Percentiles rank a stretch among this genome's conserved stretches.
phyloP scores from a whole-genome alignment of 2,888 invertebrate species.

The Ptycholaimellus sp. region DNA sequence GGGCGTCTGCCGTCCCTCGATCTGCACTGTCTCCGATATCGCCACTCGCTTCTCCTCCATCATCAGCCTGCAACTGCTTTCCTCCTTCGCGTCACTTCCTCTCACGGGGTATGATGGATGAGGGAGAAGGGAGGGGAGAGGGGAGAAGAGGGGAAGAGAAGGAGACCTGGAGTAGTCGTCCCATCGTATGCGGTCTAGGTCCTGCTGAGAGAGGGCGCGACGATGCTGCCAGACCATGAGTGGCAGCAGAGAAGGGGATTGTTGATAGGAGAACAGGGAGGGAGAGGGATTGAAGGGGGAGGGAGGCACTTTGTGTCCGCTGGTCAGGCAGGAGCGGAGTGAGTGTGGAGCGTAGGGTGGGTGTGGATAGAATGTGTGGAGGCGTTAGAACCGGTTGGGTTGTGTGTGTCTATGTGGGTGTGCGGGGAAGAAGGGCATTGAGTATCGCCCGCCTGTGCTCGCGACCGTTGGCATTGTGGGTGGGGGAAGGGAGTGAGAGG shows the following conservation, averaged over 20 bases:
- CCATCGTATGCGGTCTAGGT: not conserved
- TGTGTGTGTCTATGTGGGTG: no score
- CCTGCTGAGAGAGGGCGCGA: not conserved
- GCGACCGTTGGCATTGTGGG: no score
- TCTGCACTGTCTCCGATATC: not conserved
- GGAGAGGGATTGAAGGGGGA: not conserved
- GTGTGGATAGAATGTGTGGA: no score
- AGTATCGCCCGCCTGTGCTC: no score
- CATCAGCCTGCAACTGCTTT: no score
- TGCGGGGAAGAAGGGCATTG: no score
- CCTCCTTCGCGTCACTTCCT: not conserved
- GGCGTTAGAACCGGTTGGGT: no score
- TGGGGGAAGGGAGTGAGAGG: no score
- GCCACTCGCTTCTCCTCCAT: not conserved
- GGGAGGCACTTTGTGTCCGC: no score
- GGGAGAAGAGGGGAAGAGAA: constrained; percentile 1
- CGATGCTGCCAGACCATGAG: not conserved
- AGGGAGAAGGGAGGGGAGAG: constrained; percentile 1
- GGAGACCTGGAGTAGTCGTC: not conserved
- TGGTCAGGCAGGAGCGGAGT: no score
- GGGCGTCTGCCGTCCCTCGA: constrained; percentile 9
- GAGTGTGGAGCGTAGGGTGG: no score
- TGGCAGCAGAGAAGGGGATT: not conserved
- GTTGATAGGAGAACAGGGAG: not conserved
- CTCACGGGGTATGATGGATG: not conserved